Conservation (phyloP, 1,140 invertebrate genomes). For the Camponotus floridanus region DNA sequence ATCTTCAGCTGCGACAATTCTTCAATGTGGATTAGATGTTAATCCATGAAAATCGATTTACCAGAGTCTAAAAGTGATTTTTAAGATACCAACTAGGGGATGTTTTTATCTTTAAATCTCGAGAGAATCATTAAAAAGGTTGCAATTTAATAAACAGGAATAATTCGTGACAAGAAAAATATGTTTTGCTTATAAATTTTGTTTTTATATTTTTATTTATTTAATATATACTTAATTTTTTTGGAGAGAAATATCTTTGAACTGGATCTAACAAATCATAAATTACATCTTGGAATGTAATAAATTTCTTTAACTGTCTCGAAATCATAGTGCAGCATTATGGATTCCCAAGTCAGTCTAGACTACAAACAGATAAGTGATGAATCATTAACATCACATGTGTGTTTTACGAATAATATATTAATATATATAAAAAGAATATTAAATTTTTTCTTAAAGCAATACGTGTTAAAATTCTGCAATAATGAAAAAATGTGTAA, state of each 20-base stretch:
- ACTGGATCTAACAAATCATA: background rate
- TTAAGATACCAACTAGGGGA: background rate
- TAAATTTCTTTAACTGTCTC: slow-evolving; percentile 24
- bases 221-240: slow-evolving; percentile 56
- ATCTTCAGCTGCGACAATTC: slow-evolving; percentile 48
- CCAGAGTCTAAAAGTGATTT: background rate
- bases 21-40: slow-evolving; percentile 3
- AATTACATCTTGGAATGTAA: slow-evolving; percentile 32
- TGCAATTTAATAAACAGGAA: background rate
- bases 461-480: background rate
- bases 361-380: slow-evolving; percentile 11
- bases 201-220: slow-evolving; percentile 40
- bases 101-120: background rate
- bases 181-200: background rate
- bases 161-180: slow-evolving; percentile 11
- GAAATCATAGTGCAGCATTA: slow-evolving; percentile 36
- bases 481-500: background rate
- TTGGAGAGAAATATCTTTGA: background rate
- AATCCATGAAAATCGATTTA: slow-evolving; percentile 32
- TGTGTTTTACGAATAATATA: slow-evolving; percentile 6
- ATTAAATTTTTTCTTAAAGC: background rate
- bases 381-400: background rate
- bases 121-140: slow-evolving; percentile 5
- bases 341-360: slow-evolving; percentile 16
- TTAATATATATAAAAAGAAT: background rate